Percentiles rank a stretch among this genome's conserved stretches.
phyloP scores from a whole-genome alignment of 2,888 invertebrate species.

The Bimastos eiseni region DNA sequence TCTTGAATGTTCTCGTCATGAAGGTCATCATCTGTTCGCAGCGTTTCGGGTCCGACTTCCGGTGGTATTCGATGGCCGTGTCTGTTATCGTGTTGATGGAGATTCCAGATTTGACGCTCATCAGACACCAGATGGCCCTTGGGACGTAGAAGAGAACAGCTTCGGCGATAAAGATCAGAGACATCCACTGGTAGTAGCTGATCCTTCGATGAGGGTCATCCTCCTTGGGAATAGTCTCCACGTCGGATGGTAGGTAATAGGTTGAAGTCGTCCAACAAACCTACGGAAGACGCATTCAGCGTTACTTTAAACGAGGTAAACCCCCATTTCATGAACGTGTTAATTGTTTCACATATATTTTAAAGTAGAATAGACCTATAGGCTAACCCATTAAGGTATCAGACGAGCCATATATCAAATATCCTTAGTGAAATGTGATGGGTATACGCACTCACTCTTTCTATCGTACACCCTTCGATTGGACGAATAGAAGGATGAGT shows the following conservation, averaged over 20 bases:
- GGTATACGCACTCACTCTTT: too few relatives aligned
- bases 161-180: conserved; percentile 43
- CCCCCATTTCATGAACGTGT: neutral
- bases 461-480: too few relatives aligned
- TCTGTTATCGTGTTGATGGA: neutral
- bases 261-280: conserved; percentile 66
- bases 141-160: conserved; percentile 56
- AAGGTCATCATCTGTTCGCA: conserved; percentile 50
- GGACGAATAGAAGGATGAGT: too few relatives aligned
- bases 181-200: conserved; percentile 47
- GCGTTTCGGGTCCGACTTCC: conserved; percentile 38
- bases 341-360: too few relatives aligned
- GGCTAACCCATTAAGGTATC: too few relatives aligned
- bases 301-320: neutral
- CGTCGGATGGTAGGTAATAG: conserved; percentile 61
- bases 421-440: too few relatives aligned
- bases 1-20: conserved; percentile 60
- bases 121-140: conserved; percentile 64
- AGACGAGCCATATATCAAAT: too few relatives aligned
- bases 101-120: conserved; percentile 46
- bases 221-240: conserved; percentile 40
- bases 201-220: conserved; percentile 35
- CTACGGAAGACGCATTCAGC: conserved; percentile 30
- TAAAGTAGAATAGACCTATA: too few relatives aligned
- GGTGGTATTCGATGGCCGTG: conserved; percentile 34